Evolutionary conservation across 1,140 invertebrate species (phyloP).

Genomic region (Lordiphosa stackelbergi): DNA sequence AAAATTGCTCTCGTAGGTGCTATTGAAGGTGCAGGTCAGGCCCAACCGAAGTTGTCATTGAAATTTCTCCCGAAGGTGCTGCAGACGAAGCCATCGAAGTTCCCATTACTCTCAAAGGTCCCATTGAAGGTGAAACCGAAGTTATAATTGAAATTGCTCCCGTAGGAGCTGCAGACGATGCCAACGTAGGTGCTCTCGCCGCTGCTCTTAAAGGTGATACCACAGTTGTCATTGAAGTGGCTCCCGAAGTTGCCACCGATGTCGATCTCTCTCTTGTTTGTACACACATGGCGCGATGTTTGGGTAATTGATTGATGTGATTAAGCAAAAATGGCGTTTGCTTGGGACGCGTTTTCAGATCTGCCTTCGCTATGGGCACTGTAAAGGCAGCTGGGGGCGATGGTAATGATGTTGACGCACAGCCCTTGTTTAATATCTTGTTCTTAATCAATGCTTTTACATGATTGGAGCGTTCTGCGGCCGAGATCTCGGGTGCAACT

Average conservation of each 20-base stretch:
- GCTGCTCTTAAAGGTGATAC: too few relatives aligned
- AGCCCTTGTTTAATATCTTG: constrained; percentile 46
- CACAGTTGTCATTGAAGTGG: not conserved
- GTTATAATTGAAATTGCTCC: too few relatives aligned
- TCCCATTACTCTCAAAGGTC: too few relatives aligned
- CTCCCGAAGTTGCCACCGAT: not conserved
- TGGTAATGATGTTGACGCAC: constrained; percentile 1
- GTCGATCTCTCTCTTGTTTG: constrained; percentile 1
- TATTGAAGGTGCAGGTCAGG: too few relatives aligned
- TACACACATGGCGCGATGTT: constrained; percentile 31
- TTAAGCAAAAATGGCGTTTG: constrained; percentile 44
- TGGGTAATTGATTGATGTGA: constrained; percentile 51
- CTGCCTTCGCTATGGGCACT: constrained; percentile 41
- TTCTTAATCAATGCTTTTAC: constrained; percentile 56
- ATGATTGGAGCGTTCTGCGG: constrained; percentile 32
- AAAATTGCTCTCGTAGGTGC: too few relatives aligned
- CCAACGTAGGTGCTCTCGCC: not conserved
- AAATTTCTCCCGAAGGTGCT: not conserved
- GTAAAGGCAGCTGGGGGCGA: constrained; percentile 6
- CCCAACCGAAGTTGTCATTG: too few relatives aligned
- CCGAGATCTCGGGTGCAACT: constrained; percentile 3
- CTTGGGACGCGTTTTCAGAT: constrained; percentile 29
- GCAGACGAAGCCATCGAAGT: too few relatives aligned
- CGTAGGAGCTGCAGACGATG: too few relatives aligned
- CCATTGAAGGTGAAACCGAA: too few relatives aligned